phyloP scores from a whole-genome alignment of 2,113 vertebrate species.

The Chionodraco myersi region DNA sequence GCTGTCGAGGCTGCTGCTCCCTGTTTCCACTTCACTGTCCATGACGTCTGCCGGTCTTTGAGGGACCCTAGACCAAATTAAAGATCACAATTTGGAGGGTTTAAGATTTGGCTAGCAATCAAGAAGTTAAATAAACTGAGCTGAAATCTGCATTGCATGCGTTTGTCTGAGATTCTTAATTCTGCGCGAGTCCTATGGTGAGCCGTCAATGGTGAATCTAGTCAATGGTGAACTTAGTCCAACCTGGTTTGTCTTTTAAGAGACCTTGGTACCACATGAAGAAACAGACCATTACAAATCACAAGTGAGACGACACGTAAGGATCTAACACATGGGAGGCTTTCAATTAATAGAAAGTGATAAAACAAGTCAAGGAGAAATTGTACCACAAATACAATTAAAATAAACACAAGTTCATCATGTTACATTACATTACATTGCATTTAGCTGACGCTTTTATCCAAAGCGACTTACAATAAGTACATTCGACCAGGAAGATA shows the following conservation, averaged over 20 bases:
- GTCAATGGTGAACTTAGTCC: too few relatives aligned
- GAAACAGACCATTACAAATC: neutral
- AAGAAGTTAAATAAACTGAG: neutral
- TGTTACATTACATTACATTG: too few relatives aligned
- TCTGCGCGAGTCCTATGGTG: neutral
- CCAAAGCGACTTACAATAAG: too few relatives aligned
- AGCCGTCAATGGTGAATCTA: too few relatives aligned
- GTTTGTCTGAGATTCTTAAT: too few relatives aligned
- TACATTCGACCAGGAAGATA: too few relatives aligned
- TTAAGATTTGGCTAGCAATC: neutral
- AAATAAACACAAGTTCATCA: neutral
- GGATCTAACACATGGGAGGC: neutral
- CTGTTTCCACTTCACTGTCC: constrained; percentile 73
- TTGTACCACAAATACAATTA: neutral
- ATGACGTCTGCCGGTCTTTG: constrained; percentile 46
- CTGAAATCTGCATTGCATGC: neutral
- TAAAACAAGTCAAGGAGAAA: too few relatives aligned
- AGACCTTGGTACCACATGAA: neutral
- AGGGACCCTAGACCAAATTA: constrained; percentile 22
- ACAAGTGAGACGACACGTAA: neutral
- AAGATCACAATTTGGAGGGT: neutral
- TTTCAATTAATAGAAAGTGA: neutral
- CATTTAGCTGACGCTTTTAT: too few relatives aligned
- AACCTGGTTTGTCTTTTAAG: neutral
- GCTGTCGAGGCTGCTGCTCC: constrained; percentile 81